Conservation (phyloP, 2,797 vertebrate genomes). For the Acanthornis magna region DNA sequence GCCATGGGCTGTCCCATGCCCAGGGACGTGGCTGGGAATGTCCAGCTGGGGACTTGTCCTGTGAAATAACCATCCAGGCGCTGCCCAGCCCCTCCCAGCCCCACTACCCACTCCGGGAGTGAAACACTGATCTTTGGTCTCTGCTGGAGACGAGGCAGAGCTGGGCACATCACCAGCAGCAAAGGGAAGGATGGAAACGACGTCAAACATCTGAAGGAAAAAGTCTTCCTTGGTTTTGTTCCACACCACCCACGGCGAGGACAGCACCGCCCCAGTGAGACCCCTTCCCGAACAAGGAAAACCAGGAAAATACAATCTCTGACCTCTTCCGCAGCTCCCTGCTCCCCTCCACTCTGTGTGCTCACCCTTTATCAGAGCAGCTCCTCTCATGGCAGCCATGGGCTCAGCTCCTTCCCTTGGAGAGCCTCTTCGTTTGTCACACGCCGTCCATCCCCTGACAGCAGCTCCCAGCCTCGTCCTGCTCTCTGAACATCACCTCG, state of each 20-base stretch:
- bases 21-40: background rate
- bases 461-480: background rate
- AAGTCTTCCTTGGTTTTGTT: no score
- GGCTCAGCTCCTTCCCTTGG: background rate
- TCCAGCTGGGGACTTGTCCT: background rate
- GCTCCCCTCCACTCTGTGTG: background rate
- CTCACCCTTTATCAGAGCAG: background rate
- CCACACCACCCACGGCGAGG: rapidly evolving
- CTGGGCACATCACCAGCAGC: rapidly evolving
- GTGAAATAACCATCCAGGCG: background rate
- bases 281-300: background rate
- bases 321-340: background rate
- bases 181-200: rapidly evolving
- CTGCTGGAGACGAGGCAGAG: background rate
- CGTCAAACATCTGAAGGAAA: background rate
- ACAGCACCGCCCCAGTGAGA: background rate
- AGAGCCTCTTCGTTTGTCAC: background rate
- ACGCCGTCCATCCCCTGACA: background rate
- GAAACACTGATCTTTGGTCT: background rate
- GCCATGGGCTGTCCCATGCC: background rate
- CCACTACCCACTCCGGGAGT: background rate
- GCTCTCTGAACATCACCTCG: rapidly evolving
- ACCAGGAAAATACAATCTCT: background rate
- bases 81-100: background rate
- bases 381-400: background rate